phyloP scores from a whole-genome alignment of 1,140 invertebrate species.

The Drosophila truncata region DNA sequence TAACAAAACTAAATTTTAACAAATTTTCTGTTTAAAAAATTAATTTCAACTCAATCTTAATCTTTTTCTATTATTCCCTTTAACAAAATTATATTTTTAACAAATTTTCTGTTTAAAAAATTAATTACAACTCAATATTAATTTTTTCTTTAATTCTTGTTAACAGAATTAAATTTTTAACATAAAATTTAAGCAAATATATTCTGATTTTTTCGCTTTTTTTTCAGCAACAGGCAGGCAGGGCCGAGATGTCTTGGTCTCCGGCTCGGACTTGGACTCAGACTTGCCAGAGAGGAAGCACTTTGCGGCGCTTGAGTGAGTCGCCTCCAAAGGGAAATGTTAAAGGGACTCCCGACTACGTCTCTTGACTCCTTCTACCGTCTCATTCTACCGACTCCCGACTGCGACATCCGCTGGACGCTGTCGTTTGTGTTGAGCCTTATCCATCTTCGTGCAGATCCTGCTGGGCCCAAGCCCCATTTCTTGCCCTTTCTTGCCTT shows the following conservation, averaged over 20 bases:
- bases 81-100: too few species aligned
- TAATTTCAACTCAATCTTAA: too few species aligned
- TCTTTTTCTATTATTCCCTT: too few species aligned
- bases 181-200: background rate
- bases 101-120: too few species aligned
- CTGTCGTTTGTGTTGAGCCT: slow-evolving; percentile 4
- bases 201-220: background rate
- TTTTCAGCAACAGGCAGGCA: slow-evolving; percentile 1
- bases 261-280: background rate
- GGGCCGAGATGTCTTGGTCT: background rate
- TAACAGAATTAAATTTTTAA: background rate
- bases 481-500: slow-evolving; percentile 25
- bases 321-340: slow-evolving; percentile 64
- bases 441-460: slow-evolving; percentile 9
- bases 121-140: background rate
- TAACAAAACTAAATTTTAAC: too few species aligned
- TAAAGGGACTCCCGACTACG: slow-evolving; percentile 30
- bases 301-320: slow-evolving; percentile 76
- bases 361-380: background rate
- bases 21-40: too few species aligned
- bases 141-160: background rate
- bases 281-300: slow-evolving; percentile 65
- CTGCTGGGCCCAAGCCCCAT: background rate
- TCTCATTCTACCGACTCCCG: slow-evolving; percentile 17
- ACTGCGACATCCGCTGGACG: background rate